Percentiles rank a stretch among this genome's conserved stretches.
Conservation (phyloP, 2,888 invertebrate genomes). For the Holacanthella duospinosa region DNA sequence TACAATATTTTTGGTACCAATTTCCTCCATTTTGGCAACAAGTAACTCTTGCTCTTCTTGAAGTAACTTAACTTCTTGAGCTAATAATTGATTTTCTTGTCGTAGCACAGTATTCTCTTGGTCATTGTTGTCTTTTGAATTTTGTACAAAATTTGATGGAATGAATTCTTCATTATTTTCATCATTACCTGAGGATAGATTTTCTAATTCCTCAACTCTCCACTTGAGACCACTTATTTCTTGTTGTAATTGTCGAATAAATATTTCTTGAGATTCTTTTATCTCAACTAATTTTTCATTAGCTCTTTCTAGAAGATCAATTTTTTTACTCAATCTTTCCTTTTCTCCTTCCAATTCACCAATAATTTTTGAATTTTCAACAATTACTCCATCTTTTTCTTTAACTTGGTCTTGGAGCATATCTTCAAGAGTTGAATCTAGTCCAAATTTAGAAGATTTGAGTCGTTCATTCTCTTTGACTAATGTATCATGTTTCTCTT, state of each 20-base stretch:
- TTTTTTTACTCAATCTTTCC: constrained; percentile 55
- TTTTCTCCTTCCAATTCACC: constrained; percentile 57
- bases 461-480: constrained; percentile 24
- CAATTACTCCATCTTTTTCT: constrained; percentile 46
- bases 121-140: background rate
- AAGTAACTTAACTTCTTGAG: background rate
- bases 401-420: constrained; percentile 60
- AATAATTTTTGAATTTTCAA: constrained; percentile 53
- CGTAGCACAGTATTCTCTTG: constrained; percentile 20
- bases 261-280: constrained; percentile 69
- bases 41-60: background rate
- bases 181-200: background rate
- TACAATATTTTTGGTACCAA: background rate
- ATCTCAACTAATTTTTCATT: constrained; percentile 67
- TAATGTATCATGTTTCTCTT: constrained; percentile 46
- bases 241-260: constrained; percentile 60
- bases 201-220: constrained; percentile 33
- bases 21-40: background rate
- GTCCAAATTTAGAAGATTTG: constrained; percentile 49
- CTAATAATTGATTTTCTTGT: constrained; percentile 16
- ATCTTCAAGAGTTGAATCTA: constrained; percentile 68
- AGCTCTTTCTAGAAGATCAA: constrained; percentile 61
- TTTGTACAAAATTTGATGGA: background rate
- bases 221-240: constrained; percentile 50
- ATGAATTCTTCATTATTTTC: background rate